A percentile compares a stretch with the other conserved stretches of the same genome.
Conservation (phyloP, 2,113 vertebrate genomes). For the Isurus oxyrinchus region DNA sequence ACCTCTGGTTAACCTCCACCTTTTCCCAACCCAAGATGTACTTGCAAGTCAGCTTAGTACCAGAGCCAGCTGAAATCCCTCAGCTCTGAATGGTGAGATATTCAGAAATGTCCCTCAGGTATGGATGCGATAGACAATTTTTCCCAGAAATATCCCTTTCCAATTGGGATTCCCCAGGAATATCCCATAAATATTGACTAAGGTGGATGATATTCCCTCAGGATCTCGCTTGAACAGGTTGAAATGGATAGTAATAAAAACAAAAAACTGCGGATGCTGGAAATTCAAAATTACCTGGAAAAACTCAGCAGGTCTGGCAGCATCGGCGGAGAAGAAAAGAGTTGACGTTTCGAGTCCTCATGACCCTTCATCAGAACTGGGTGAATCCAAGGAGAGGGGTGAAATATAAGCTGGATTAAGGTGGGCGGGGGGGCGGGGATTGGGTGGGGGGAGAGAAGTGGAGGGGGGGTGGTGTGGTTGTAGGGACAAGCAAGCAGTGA, state of each 20-base stretch:
- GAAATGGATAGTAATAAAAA: background rate
- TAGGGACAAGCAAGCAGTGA: no score
- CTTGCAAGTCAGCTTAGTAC: background rate
- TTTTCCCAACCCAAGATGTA: background rate
- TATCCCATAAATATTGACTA: background rate
- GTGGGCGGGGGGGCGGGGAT: no score
- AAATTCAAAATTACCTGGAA: no score
- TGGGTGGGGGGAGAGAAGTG: no score
- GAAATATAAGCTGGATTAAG: no score
- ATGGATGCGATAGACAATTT: background rate
- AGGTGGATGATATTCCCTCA: background rate
- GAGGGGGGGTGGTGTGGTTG: no score
- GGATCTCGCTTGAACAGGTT: background rate
- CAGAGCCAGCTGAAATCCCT: background rate
- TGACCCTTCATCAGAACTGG: no score
- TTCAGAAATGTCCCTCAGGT: background rate
- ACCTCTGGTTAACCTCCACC: background rate
- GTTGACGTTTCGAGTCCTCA: no score
- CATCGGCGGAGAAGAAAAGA: no score
- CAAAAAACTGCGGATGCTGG: no score
- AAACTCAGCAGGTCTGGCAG: no score
- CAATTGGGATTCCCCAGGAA: background rate
- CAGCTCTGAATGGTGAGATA: background rate
- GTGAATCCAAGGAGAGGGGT: no score
- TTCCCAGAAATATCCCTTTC: background rate